Conservation (phyloP, 2,113 vertebrate species). For the Clinocottus analis region DNA sequence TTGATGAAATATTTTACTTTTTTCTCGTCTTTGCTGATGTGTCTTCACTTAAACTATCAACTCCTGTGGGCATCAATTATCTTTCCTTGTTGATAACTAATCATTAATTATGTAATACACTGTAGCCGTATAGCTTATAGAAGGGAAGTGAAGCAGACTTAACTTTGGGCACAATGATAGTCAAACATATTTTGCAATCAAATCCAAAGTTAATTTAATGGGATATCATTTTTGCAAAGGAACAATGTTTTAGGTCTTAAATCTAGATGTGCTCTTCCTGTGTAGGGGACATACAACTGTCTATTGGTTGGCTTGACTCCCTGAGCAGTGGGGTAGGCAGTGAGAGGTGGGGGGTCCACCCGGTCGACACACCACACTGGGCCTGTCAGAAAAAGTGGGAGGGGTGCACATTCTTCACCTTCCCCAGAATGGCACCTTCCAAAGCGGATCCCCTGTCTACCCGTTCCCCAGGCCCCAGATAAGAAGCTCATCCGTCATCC, state of each 20-base stretch:
- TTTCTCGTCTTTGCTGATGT: conserved; percentile 54
- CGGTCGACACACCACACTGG: conserved; percentile 28
- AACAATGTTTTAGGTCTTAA: conserved; percentile 30
- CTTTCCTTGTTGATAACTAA: conserved; percentile 70
- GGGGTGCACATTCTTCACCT: conserved; percentile 67
- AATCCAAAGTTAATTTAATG: conserved; percentile 56
- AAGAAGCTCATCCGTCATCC: conserved; percentile 89
- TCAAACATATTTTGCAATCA: conserved; percentile 60
- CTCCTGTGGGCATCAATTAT: conserved; percentile 68
- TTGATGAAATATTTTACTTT: conserved; percentile 40
- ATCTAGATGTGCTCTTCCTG: neutral
- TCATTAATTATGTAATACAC: conserved; percentile 73
- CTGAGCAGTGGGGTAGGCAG: neutral
- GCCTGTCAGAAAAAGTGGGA: conserved; percentile 54
- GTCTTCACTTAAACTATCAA: conserved; percentile 61
- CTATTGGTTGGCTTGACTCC: conserved; percentile 27
- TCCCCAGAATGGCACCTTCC: conserved; percentile 70
- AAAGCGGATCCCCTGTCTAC: conserved; percentile 74
- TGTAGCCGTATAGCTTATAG: conserved; percentile 33
- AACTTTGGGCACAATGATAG: conserved; percentile 59
- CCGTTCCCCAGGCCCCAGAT: conserved; percentile 79
- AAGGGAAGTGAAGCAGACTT: conserved; percentile 49
- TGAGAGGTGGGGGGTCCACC: conserved; percentile 40
- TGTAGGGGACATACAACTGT: conserved; percentile 12
- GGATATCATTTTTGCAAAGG: conserved; percentile 24